Evolutionary conservation across 2,113 vertebrate genomes (phyloP), one percentile per base, ranked within the genome.

Genomic region (Cochlearius cochlearius): DNA sequence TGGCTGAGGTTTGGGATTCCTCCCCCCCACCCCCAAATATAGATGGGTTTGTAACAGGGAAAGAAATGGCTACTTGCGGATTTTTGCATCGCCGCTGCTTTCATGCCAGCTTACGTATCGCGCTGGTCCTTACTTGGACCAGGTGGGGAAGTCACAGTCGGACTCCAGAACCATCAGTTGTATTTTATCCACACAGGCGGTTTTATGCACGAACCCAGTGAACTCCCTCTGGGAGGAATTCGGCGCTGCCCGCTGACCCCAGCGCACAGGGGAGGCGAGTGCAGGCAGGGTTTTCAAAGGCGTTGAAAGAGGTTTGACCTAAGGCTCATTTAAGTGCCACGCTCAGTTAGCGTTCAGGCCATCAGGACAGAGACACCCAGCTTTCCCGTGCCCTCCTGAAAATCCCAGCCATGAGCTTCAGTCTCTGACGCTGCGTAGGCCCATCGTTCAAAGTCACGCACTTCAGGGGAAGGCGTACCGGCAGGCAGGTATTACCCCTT

Each of bases 201-300:
- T 43, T 58, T 39, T 22, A 32, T 5, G 47, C 29, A n/a, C n/a
- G 30, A 38, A 56, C 3, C 6, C 23, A 2, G 10, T 3, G 23
- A 32, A 41, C 16, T 39, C 20, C 1, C 38, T 26, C 27, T 5
- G 41, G 72, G 9, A 11, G 26, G 1, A 1, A 1, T 5, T 17
- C 55, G 7, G 21, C 49, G 6, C 20, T 5, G 32, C 53, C 10
- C 8, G 1, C 12, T 55, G 50, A 20, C 21, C 52, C 38, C 58
- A 5, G 2, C 1, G 55, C 66, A 45, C 12, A 3, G 0, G 25
- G 38, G 22, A 32, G 55, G 41, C 49, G 5, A 20, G 38, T 34
- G 7, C 11, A 21, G 43, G 52, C 50, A 53, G 63, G 45, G 30
- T n/a, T 56, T 43, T 17, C 53, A 18, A 45, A 27, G 34, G 12